Base-by-base conservation (phyloP, 1,140 invertebrate genomes). In the Bombus sylvicola region DNA sequence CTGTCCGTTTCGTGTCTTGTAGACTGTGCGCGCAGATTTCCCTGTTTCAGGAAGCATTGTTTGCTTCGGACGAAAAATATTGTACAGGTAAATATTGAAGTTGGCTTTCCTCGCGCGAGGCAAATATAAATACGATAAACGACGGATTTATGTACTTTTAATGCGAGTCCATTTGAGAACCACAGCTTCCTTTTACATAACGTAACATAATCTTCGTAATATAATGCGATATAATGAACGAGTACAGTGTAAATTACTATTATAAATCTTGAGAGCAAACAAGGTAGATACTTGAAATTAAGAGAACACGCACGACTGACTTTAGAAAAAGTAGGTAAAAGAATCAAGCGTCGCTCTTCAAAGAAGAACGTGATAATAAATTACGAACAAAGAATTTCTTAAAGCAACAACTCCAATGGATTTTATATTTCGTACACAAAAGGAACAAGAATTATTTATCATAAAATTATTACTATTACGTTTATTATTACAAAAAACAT, bases 1-100 rank as follows among this genome's bases (percentile, higher is more conserved):
- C 81, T 77, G 81, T 47, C 74, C n/a, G 41, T 83, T 41, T 22
- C 64, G 59, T 34, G 62, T 15, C 62, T 34, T 15, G 59, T 77
- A 53, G 73, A 41, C 74, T 77, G 22, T 31, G 3, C 41, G 18
- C 22, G 15, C n/a, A 57, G 43, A 83, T 83, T 83, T 76, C 28
- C 62, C 41, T 68, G 28, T 39, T 83, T 83, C 73, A 22, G 81
- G 81, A 8, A 83, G 81, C 73, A 22, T 34, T 76, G 34, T 83
- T 83, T 59, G 74, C 47, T 10, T 3, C 4, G 13, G 41, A 69
- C 62, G n/a, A 69, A 69, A 57, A 83, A 68, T 77, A 83, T 83
- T 15, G 12, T 41, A 34, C 62, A 1, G 5, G 74, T n/a, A 78
- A 77, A 83, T 78, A 83, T 78, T 77, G 31, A 37, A 57, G 12